phyloP scores from a whole-genome alignment of 2,113 vertebrate species.

The Glaucomys volans region DNA sequence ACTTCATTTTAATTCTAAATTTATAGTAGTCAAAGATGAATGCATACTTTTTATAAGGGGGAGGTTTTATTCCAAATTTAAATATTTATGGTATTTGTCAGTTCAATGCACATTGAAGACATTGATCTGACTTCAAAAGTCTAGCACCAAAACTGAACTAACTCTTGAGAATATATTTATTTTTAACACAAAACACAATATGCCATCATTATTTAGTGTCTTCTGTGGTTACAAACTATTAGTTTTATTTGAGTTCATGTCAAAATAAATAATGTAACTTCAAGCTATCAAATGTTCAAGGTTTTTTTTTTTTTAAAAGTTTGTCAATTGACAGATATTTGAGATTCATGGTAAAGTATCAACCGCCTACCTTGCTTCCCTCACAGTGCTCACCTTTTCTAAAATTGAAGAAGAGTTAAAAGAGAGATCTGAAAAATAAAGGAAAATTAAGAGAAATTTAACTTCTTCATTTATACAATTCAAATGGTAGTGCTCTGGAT shows the following conservation, averaged over 20 bases:
- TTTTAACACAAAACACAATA: constrained; percentile 63
- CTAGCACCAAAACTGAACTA: constrained; percentile 52
- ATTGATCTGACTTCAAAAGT: constrained; percentile 74
- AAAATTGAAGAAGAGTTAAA: not conserved
- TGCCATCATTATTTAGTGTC: not conserved
- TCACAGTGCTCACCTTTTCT: not conserved
- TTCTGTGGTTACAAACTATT: not conserved
- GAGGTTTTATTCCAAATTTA: constrained; percentile 69
- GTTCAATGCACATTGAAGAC: constrained; percentile 51
- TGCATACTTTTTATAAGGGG: constrained; percentile 63
- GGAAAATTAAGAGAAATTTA: not conserved
- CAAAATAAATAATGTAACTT: constrained; percentile 53
- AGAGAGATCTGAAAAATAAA: not conserved
- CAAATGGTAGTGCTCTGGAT: not conserved
- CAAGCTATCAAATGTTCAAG: constrained; percentile 56
- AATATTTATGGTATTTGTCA: constrained; percentile 78
- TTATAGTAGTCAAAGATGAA: constrained; percentile 63
- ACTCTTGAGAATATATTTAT: constrained; percentile 44
- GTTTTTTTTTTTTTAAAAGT: not conserved
- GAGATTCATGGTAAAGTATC: not conserved
- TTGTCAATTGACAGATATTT: constrained; percentile 36
- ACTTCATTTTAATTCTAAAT: constrained; percentile 71
- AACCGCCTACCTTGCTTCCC: not conserved
- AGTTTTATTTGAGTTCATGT: constrained; percentile 27
- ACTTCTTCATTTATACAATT: not conserved